Conservation (phyloP, 2,113 vertebrate genomes). For the Micromys minutus region DNA sequence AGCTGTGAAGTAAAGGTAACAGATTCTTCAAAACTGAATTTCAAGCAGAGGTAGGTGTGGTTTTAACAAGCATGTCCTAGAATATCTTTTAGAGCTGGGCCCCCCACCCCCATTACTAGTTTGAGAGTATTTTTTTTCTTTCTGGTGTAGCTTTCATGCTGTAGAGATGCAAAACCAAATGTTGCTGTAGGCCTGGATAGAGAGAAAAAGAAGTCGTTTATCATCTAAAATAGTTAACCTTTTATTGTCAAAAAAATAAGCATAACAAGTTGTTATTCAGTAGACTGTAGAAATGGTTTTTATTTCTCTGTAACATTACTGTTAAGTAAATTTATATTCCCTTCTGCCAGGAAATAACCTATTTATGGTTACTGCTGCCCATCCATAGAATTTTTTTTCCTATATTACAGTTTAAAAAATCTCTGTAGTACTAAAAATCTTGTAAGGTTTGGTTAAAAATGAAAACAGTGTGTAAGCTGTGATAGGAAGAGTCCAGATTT, state of each 20-base stretch:
- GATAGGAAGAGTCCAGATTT: conserved; percentile 78
- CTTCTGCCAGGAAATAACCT: conserved; percentile 77
- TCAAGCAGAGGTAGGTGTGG: background rate
- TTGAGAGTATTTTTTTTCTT: background rate
- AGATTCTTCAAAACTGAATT: conserved; percentile 26
- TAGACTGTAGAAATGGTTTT: conserved; percentile 62
- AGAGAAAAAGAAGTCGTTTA: conserved; percentile 12
- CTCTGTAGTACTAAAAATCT: conserved; percentile 77
- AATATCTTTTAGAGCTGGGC: conserved; percentile 5
- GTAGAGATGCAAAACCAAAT: background rate
- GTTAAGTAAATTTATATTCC: conserved; percentile 75
- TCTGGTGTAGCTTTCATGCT: conserved; percentile 54
- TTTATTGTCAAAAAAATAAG: conserved; percentile 53
- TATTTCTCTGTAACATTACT: conserved; percentile 62
- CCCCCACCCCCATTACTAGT: background rate
- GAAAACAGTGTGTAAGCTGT: conserved; percentile 80
- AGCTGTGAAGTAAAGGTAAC: conserved; percentile 45
- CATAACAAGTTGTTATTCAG: conserved; percentile 64
- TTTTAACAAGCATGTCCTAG: conserved; percentile 31
- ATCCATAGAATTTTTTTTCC: conserved; percentile 70
- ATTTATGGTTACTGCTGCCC: conserved; percentile 80
- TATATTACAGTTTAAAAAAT: conserved; percentile 78
- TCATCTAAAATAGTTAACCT: conserved; percentile 46
- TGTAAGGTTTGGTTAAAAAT: conserved; percentile 78
- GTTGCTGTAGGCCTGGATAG: background rate